phyloP scores from a whole-genome alignment of 2,113 vertebrate species.

The Rhynchopsitta pachyrhyncha region DNA sequence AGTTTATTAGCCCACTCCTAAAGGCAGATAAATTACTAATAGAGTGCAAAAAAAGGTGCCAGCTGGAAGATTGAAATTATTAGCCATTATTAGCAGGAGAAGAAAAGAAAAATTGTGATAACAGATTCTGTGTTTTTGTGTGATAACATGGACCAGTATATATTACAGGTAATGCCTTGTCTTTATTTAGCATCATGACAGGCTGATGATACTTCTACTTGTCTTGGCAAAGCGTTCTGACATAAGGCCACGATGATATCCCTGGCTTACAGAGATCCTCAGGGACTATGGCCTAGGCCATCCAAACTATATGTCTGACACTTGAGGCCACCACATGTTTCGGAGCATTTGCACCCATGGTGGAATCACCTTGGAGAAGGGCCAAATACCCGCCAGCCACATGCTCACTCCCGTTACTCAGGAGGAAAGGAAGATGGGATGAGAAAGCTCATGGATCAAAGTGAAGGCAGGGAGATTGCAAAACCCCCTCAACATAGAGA shows the following conservation, averaged over 20 bases:
- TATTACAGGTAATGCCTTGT: not conserved
- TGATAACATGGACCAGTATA: not conserved
- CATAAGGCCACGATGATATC: not conserved
- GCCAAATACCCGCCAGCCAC: rapidly evolving
- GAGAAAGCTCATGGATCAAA: not conserved
- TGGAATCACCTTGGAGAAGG: not conserved
- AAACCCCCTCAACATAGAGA: rapidly evolving
- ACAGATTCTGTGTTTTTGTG: not conserved
- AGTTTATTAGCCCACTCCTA: not conserved
- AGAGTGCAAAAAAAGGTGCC: not conserved
- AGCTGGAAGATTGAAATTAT: not conserved
- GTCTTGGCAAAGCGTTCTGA: not conserved
- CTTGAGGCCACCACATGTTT: not conserved
- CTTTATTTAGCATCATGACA: not conserved
- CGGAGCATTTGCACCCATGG: rapidly evolving
- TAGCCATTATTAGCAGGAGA: not conserved
- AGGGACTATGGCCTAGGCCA: not conserved
- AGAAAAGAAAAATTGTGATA: not conserved
- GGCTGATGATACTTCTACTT: not conserved
- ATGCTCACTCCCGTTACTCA: not conserved
- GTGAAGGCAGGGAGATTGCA: not conserved
- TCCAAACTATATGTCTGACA: not conserved
- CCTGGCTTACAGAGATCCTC: not conserved
- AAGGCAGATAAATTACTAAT: not conserved
- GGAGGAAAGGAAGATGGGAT: rapidly evolving